Percentiles rank a stretch among this genome's conserved stretches.
Conservation (phyloP, 2,113 vertebrate species). For the Bos indicus region DNA sequence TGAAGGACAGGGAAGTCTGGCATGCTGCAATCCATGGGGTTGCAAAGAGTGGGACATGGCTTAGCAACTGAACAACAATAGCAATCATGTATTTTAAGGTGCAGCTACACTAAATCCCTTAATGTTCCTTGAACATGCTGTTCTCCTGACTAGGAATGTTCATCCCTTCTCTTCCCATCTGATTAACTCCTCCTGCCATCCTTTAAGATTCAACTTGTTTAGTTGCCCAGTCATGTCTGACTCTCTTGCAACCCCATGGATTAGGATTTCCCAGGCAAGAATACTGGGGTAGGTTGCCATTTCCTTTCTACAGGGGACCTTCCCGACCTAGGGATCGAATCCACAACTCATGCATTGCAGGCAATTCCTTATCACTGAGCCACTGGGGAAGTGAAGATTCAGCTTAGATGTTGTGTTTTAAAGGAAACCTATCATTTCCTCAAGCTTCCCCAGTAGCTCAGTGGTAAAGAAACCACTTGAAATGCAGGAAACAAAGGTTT, state of each 20-base stretch:
- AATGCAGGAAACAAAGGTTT: background rate
- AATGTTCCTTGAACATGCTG: background rate
- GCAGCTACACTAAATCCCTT: background rate
- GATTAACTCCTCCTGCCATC: background rate
- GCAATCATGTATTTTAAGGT: background rate
- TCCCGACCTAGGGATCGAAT: background rate
- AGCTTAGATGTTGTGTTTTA: background rate
- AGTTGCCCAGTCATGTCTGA: background rate
- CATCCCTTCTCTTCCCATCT: background rate
- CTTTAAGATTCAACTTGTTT: constrained; percentile 26
- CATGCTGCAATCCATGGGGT: background rate
- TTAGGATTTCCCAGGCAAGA: background rate
- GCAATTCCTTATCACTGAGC: background rate
- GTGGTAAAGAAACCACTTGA: background rate
- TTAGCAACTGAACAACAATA: background rate
- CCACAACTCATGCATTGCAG: background rate
- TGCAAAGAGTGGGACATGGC: background rate
- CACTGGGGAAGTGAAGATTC: background rate
- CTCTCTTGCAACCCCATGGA: background rate
- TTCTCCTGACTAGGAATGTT: background rate
- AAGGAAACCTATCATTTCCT: background rate
- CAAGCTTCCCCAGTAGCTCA: background rate
- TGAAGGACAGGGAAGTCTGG: background rate
- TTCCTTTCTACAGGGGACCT: background rate
- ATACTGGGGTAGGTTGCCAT: background rate